Evolutionary conservation across 1,140 invertebrate genomes (phyloP).

Genomic region (Megathymus violae): DNA sequence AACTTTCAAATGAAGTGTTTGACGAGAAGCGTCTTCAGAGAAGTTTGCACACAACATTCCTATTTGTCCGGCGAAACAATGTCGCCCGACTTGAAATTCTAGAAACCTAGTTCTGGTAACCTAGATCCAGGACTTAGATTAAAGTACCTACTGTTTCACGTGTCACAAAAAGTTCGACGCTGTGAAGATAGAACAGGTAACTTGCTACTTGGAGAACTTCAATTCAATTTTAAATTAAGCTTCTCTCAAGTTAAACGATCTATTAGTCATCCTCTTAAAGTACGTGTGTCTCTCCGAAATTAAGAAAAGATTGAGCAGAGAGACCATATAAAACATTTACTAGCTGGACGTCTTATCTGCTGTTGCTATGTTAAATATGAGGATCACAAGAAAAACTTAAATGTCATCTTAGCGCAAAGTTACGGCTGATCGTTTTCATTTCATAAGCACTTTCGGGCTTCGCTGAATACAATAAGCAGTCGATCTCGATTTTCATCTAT

Average conservation of each 20-base stretch:
- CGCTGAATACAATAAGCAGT: too few relatives aligned
- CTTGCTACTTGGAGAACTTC: not conserved
- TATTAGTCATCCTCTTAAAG: too few relatives aligned
- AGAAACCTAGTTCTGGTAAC: constrained; percentile 27
- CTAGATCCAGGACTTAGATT: constrained; percentile 14
- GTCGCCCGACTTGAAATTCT: constrained; percentile 14
- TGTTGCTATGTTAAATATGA: too few relatives aligned
- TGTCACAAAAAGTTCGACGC: not conserved
- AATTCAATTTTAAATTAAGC: not conserved
- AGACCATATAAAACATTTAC: too few relatives aligned
- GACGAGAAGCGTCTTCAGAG: not conserved
- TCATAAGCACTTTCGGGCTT: too few relatives aligned
- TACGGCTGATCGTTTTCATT: too few relatives aligned
- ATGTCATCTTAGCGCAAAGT: too few relatives aligned
- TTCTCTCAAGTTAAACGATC: not conserved
- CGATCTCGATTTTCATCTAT: too few relatives aligned
- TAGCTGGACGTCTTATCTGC: too few relatives aligned
- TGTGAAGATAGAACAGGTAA: not conserved
- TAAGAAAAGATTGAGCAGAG: too few relatives aligned
- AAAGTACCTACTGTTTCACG: not conserved
- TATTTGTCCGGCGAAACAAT: constrained; percentile 20
- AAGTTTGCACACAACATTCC: not conserved
- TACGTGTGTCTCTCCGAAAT: too few relatives aligned
- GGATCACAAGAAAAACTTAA: too few relatives aligned
- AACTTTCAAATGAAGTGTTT: not conserved